These are phyloP conservation scores for Trichonephila inaurata DNA, from an alignment of 1,140 invertebrate genomes.

Conservation along the genomic window DNA sequence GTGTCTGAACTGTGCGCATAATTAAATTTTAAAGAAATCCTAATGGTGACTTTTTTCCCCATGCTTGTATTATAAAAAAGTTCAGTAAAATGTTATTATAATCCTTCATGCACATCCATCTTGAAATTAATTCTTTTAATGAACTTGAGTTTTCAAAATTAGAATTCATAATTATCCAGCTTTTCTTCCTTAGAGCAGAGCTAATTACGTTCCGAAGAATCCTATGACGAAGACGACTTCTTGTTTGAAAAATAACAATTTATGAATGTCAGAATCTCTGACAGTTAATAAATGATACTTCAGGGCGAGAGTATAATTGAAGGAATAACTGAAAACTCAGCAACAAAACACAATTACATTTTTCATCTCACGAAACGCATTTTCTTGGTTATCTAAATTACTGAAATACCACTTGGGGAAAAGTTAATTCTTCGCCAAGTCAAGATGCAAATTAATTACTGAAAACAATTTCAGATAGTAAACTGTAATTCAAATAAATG, in stretches of 20 bases:
- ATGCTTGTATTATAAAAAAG: too few relatives aligned
- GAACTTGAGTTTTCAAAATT: not conserved
- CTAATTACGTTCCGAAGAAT: conserved; percentile 25
- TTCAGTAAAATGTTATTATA: too few relatives aligned
- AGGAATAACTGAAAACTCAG: conserved; percentile 44
- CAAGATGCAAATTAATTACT: conserved; percentile 52
- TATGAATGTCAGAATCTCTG: not conserved
- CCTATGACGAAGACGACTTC: not conserved
- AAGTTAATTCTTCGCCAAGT: conserved; percentile 47
- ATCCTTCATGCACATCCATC: too few relatives aligned
- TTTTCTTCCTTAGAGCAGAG: not conserved
- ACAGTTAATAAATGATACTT: conserved; percentile 44
- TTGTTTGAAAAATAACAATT: not conserved
- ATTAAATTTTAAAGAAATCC: too few relatives aligned
- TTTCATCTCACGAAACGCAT: not conserved
- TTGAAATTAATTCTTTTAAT: not conserved
- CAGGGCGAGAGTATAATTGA: not conserved
- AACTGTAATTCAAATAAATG: conserved; percentile 64
- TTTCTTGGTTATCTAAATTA: conserved; percentile 54
- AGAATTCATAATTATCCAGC: not conserved
- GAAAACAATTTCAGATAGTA: conserved; percentile 59
- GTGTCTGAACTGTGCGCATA: not conserved
- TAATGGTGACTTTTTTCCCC: too few relatives aligned
- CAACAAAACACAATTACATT: conserved; percentile 34
- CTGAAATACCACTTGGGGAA: conserved; percentile 20